Percentiles rank a stretch among this genome's conserved stretches.
These are phyloP conservation scores for Oenanthe oenanthe DNA, from an alignment of 2,113 vertebrate genomes.

Conservation along the genomic window DNA sequence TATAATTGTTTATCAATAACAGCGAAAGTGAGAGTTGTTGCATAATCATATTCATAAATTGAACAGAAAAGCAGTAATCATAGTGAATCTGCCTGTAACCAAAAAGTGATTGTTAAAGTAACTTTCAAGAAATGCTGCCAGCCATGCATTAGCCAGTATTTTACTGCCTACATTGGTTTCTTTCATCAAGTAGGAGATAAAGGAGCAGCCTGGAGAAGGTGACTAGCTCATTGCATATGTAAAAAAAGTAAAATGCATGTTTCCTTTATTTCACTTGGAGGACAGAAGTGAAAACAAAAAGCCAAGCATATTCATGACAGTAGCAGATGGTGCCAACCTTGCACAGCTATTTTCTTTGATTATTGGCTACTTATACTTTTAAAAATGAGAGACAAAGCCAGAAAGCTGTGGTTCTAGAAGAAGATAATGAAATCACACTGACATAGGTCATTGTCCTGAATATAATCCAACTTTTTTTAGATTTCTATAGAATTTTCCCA, in stretches of 20 bases:
- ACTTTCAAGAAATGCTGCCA: background rate
- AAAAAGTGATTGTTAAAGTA: background rate
- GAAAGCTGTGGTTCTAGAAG: constrained; percentile 16
- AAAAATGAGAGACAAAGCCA: constrained; percentile 41
- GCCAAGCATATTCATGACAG: constrained; percentile 51
- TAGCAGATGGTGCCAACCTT: constrained; percentile 47
- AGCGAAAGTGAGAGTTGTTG: background rate
- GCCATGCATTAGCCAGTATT: background rate
- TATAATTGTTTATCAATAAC: constrained; percentile 28
- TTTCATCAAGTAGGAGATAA: background rate
- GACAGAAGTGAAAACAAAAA: constrained; percentile 69
- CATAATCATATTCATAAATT: background rate
- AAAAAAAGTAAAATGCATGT: constrained; percentile 33
- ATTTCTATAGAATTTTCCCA: background rate
- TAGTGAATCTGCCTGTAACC: background rate
- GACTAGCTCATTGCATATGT: constrained; percentile 33
- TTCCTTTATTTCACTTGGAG: constrained; percentile 57
- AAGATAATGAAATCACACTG: background rate
- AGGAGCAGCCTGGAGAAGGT: constrained; percentile 17
- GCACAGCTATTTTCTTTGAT: constrained; percentile 26
- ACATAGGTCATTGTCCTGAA: background rate
- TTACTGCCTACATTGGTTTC: background rate
- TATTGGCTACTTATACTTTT: constrained; percentile 44
- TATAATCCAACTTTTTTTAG: background rate
- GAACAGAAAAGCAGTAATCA: background rate